These are phyloP conservation scores for Amorpha juglandis DNA, from an alignment of 2,888 invertebrate species.

Conservation along the genomic window DNA sequence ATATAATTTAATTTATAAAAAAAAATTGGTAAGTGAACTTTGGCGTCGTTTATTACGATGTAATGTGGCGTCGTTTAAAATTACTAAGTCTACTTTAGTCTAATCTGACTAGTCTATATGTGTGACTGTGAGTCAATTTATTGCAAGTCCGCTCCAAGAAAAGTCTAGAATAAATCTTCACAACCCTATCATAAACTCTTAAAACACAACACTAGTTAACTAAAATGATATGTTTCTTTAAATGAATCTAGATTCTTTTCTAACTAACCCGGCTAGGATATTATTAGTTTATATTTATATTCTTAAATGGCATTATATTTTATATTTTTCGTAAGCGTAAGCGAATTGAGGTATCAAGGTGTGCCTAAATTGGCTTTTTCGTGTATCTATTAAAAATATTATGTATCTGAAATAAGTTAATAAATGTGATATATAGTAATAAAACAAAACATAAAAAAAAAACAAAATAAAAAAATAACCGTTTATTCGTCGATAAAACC, in stretches of 20 bases:
- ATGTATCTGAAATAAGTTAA: not conserved
- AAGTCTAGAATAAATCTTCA: constrained; percentile 34
- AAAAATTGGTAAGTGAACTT: too few species aligned
- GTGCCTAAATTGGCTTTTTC: constrained; percentile 13
- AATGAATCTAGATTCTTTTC: constrained; percentile 12
- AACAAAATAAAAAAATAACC: constrained; percentile 39
- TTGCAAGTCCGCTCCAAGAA: not conserved
- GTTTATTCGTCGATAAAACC: constrained; percentile 45
- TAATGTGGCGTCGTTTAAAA: too few species aligned
- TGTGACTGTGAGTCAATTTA: too few species aligned
- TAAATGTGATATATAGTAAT: not conserved
- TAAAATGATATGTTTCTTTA: constrained; percentile 32
- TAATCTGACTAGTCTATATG: not conserved
- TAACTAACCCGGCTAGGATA: constrained; percentile 7
- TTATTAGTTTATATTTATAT: constrained; percentile 1
- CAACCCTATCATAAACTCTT: constrained; percentile 53
- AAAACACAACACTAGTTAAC: constrained; percentile 41
- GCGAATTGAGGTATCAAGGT: constrained; percentile 22
- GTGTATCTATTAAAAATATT: constrained; percentile 19
- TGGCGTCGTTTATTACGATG: too few species aligned
- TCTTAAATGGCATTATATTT: not conserved
- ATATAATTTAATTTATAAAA: too few species aligned
- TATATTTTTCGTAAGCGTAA: constrained; percentile 16
- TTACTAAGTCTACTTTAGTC: too few species aligned
- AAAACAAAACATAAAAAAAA: constrained; percentile 32